A percentile compares a stretch with the other conserved stretches of the same genome.
Conservation (phyloP, 1,140 invertebrate species). For the Ooceraea biroi region DNA sequence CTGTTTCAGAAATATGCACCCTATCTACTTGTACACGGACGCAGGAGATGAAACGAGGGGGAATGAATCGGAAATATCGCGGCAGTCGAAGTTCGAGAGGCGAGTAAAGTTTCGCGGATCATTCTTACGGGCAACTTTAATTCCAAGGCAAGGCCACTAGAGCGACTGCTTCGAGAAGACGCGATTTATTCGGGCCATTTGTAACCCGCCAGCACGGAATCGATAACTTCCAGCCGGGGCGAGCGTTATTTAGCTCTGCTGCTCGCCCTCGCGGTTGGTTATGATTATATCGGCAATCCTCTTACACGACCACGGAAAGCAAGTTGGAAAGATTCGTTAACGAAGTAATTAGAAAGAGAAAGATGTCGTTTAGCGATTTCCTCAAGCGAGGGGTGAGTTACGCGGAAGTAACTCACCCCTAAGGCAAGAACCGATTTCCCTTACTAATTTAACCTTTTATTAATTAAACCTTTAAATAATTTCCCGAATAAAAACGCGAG, state of each 20-base stretch:
- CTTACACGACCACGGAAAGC: background rate
- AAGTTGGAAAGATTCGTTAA: slow-evolving; percentile 12
- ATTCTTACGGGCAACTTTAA: slow-evolving; percentile 56
- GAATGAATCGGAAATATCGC: slow-evolving; percentile 40
- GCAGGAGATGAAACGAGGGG: slow-evolving; percentile 30
- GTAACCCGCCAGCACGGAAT: slow-evolving; percentile 37
- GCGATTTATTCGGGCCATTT: slow-evolving; percentile 56
- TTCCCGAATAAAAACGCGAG: no score
- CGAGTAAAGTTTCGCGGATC: slow-evolving; percentile 50
- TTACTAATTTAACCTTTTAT: no score
- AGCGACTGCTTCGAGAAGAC: background rate
- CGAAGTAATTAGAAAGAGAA: background rate
- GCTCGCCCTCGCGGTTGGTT: background rate
- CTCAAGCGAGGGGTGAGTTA: background rate
- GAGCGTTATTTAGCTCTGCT: slow-evolving; percentile 43
- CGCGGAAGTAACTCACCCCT: no score
- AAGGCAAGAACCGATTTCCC: no score
- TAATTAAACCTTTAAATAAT: no score
- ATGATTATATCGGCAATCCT: slow-evolving; percentile 32
- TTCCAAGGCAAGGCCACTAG: slow-evolving; percentile 56
- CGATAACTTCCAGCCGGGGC: slow-evolving; percentile 41
- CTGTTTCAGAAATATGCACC: slow-evolving; percentile 19
- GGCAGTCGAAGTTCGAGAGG: slow-evolving; percentile 49
- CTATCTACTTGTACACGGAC: background rate
- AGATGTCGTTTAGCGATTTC: background rate